These are phyloP conservation scores for Papilio dardanus DNA, from an alignment of 1,140 invertebrate species.

Conservation along the genomic window DNA sequence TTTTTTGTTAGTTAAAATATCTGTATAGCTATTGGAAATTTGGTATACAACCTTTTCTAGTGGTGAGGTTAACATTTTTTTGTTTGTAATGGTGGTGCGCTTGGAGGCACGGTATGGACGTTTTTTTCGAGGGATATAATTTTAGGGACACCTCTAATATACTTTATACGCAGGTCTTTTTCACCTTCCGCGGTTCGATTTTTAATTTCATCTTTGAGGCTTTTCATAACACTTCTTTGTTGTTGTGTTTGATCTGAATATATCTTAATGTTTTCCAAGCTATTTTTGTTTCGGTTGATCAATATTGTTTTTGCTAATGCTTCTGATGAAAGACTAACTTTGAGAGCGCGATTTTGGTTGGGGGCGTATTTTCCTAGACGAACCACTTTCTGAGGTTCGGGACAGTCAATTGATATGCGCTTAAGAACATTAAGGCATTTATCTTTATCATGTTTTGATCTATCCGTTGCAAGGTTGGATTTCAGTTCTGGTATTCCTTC, in stretches of 20 bases:
- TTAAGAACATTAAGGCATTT: constrained; percentile 35
- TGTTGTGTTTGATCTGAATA: neutral
- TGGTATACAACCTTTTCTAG: neutral
- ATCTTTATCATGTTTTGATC: constrained; percentile 10
- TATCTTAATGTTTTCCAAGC: constrained; percentile 31
- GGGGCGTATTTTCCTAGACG: constrained; percentile 34
- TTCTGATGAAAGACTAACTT: no score
- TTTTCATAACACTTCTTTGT: constrained; percentile 26
- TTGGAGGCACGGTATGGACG: neutral
- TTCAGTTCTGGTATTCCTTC: constrained; percentile 33
- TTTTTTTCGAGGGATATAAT: constrained; percentile 43
- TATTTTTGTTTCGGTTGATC: constrained; percentile 37
- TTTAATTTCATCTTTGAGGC: constrained; percentile 41
- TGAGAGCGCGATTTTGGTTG: no score
- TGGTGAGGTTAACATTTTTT: neutral
- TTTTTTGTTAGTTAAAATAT: constrained; percentile 28
- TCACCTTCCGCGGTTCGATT: constrained; percentile 41
- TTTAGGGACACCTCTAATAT: constrained; percentile 46
- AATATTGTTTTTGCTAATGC: no score
- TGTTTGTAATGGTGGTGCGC: neutral
- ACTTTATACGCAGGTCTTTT: constrained; percentile 45
- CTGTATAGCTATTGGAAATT: constrained; percentile 25
- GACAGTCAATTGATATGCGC: constrained; percentile 32
- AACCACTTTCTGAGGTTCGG: constrained; percentile 40
- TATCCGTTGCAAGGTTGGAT: no score